These are phyloP conservation scores for Hyla sarda DNA, from an alignment of 2,113 vertebrate species.

Conservation along the genomic window DNA sequence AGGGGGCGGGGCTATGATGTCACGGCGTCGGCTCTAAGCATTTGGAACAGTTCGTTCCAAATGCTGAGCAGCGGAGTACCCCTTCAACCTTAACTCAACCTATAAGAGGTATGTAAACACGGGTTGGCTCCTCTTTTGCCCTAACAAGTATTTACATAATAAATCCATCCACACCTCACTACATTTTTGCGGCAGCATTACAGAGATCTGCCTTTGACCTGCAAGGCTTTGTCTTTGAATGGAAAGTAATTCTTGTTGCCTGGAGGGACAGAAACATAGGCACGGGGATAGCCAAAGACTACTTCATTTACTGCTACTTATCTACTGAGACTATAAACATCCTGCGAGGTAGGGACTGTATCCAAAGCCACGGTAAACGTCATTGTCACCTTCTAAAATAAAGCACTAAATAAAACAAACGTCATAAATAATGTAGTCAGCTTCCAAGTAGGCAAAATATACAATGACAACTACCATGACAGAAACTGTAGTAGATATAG, in stretches of 20 bases:
- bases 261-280: not conserved
- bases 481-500: not conserved
- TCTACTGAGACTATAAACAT: not conserved
- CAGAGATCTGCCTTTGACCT: conserved; percentile 4
- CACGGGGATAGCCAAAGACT: not conserved
- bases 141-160: not conserved
- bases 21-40: too few species aligned
- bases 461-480: not conserved
- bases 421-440: not conserved
- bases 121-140: not conserved
- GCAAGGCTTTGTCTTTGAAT: not conserved
- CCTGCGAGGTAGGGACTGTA: not conserved
- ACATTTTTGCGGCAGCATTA: not conserved
- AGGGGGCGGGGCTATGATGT: too few species aligned
- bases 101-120: not conserved
- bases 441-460: not conserved
- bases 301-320: not conserved
- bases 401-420: not conserved
- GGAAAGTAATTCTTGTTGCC: not conserved
- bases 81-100: not conserved
- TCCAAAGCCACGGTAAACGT: not conserved
- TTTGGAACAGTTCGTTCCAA: too few species aligned
- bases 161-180: not conserved
- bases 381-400: not conserved
- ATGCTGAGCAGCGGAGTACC: too few species aligned